phyloP scores from a whole-genome alignment of 2,888 invertebrate species.

The Apamea epomidion region DNA sequence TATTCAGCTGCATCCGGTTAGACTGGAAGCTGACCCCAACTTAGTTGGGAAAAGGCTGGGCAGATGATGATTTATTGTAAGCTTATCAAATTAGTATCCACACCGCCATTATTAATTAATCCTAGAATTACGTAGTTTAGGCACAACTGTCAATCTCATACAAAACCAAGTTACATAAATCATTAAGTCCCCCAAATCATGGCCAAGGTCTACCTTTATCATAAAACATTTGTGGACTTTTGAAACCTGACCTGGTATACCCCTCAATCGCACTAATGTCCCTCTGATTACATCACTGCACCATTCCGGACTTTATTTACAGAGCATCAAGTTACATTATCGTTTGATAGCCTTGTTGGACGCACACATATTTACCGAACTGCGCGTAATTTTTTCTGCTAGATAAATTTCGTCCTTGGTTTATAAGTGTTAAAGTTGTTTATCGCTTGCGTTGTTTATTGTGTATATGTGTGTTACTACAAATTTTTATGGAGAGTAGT shows the following conservation, averaged over 20 bases:
- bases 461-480: slow-evolving; percentile 51
- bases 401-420: slow-evolving; percentile 28
- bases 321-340: slow-evolving; percentile 50
- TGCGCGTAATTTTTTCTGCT: slow-evolving; percentile 29
- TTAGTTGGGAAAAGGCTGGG: too few relatives aligned
- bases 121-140: too few relatives aligned
- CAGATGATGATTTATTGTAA: not conserved
- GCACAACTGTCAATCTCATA: not conserved
- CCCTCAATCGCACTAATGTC: slow-evolving; percentile 46
- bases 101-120: not conserved
- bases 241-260: slow-evolving; percentile 59
- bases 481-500: slow-evolving; percentile 52
- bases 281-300: slow-evolving; percentile 31
- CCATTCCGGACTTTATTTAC: slow-evolving; percentile 48
- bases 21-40: too few relatives aligned
- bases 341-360: slow-evolving; percentile 55
- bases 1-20: too few relatives aligned
- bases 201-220: slow-evolving; percentile 24
- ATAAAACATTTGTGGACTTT: slow-evolving; percentile 53
- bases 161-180: slow-evolving; percentile 9
- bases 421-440: slow-evolving; percentile 27
- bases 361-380: slow-evolving; percentile 52
- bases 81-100: not conserved
- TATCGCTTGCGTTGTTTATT: slow-evolving; percentile 31
- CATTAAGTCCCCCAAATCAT: slow-evolving; percentile 11